These are phyloP conservation scores for Paragorgia papillata DNA, from an alignment of 92 coral and sea anemone genomes.

Conservation along the genomic window DNA sequence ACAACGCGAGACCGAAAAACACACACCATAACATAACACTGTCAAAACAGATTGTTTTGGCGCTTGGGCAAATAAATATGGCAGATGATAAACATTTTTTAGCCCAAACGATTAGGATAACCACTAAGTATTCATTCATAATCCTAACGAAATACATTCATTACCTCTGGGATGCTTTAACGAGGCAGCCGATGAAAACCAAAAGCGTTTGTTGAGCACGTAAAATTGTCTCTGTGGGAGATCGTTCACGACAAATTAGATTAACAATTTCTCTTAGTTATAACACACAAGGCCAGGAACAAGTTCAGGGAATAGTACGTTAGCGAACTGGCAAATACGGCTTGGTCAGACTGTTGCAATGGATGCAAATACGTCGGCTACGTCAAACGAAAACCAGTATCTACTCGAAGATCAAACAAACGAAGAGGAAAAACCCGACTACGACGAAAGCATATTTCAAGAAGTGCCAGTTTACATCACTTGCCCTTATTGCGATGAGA, in stretches of 20 bases:
- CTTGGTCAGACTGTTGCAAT: too few species aligned
- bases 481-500: conserved; percentile 86
- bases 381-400: conserved; percentile 7
- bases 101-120: background rate
- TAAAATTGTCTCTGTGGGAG: background rate
- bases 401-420: conserved; percentile 10
- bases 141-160: background rate
- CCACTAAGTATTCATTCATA: background rate
- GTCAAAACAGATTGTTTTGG: background rate
- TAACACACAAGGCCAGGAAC: too few species aligned
- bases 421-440: conserved; percentile 59
- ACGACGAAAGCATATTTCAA: conserved; percentile 75
- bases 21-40: background rate
- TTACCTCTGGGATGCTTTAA: background rate
- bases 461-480: conserved; percentile 94
- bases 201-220: background rate
- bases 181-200: background rate
- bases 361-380: too few species aligned
- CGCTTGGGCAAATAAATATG: background rate
- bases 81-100: background rate
- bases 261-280: conserved; percentile 1
- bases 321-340: too few species aligned
- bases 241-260: background rate
- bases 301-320: too few species aligned
- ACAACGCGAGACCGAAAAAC: too few species aligned